Base-by-base conservation (phyloP, 1,140 invertebrate species). In the Drosophila persimilis region DNA sequence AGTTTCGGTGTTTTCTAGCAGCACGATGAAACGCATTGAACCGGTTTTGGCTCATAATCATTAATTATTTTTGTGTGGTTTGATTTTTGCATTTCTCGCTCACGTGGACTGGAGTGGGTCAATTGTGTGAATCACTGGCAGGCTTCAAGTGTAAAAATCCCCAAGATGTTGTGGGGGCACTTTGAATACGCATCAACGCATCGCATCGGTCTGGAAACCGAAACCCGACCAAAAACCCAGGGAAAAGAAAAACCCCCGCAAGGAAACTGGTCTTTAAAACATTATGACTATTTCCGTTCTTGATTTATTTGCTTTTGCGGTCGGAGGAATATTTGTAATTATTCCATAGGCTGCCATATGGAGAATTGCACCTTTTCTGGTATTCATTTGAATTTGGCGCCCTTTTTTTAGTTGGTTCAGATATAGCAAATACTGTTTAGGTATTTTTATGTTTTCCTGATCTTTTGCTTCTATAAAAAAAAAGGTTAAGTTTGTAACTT, bases 251-350 rank as follows among this genome's bases (percentile, higher is more conserved):
- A 83, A 61, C 8, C 44, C 79, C 79, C 11, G 35, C 47, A 39
- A 11, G 15, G 41, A 77, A 58, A 50, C 57, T 47, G 29, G 46
- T 39, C 60, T 63, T 54, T 72, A 51, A 61, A 53, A 67, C 47
- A n/a, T 20, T 15, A 54, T 41, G 31, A 57, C 56, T 45, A 73
- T 81, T 80, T 81, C 78, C 78, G 73, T 17, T 77, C 45, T 35
- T 22, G 47, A 80, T 66, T 71, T 13, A 41, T 67, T 20, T n/a
- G 60, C 7, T 54, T 2, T 39, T 69, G 65, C 26, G 57, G 26
- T 51, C 29, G 31, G n/a, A 35, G 47, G 24, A 57, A 43, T 26
- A 29, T 15, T 67, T 24, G 11, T 29, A 45, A 20, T 59, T 62
- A 46, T 47, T 15, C 7, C 24, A 26, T 5, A 5, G 0, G 24